A percentile compares a stretch with the other conserved stretches of the same genome.
phyloP scores from a whole-genome alignment of 2,113 vertebrate species.

The Australoheros scitulus region DNA sequence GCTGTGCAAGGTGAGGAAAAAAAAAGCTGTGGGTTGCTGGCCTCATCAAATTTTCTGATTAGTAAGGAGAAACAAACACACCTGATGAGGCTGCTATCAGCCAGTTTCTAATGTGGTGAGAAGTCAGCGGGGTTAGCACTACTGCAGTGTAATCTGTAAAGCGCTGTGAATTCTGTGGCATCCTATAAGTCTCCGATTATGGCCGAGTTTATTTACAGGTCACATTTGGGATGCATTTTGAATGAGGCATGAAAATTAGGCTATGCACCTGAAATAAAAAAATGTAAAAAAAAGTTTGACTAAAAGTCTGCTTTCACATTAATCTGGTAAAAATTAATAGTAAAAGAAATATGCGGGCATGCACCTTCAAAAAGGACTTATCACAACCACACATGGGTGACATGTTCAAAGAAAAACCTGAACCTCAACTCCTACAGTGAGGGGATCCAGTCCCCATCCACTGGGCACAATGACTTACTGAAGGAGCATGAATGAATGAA shows the following conservation, averaged over 20 bases:
- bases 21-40: constrained; percentile 40
- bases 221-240: neutral
- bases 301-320: neutral
- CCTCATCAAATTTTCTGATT: constrained; percentile 74
- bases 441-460: neutral
- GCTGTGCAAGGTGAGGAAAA: constrained; percentile 39
- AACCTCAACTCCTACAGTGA: neutral
- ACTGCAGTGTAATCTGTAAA: neutral
- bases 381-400: neutral
- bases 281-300: neutral
- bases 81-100: constrained; percentile 40
- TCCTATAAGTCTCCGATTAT: neutral
- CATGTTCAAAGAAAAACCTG: neutral
- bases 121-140: neutral
- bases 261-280: neutral
- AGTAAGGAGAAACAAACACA: constrained; percentile 52
- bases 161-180: neutral
- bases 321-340: neutral
- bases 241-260: neutral
- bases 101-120: constrained; percentile 18
- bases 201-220: neutral
- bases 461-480: neutral
- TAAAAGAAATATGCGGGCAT: neutral
- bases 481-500: neutral
- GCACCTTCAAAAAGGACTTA: neutral